Base-by-base conservation (phyloP, 2,888 invertebrate species). In the Operophtera brumata region DNA sequence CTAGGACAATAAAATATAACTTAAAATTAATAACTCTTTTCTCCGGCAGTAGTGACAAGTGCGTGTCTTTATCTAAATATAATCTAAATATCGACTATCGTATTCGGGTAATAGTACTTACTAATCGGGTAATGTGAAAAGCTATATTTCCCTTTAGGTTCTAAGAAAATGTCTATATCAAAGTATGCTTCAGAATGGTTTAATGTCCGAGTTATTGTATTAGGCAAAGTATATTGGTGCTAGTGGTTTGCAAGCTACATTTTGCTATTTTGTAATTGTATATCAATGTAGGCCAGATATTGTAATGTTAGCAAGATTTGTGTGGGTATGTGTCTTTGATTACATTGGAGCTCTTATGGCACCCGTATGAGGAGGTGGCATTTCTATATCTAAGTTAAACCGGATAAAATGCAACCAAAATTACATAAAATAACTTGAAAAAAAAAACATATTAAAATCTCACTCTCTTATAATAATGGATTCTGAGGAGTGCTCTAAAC, bases 41-140 rank as follows among this genome's bases (percentile, higher is more conserved):
- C n/a, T n/a, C n/a, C n/a, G n/a, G n/a, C n/a, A n/a, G n/a, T n/a
- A n/a, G n/a, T n/a, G n/a, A n/a, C n/a, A n/a, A n/a, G n/a, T n/a
- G n/a, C n/a, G n/a, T n/a, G n/a, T n/a, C n/a, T n/a, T n/a, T n/a
- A n/a, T n/a, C n/a, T n/a, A n/a, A n/a, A n/a, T n/a, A n/a, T n/a
- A n/a, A n/a, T n/a, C n/a, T n/a, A n/a, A n/a, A n/a, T n/a, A n/a
- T 86, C 72, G 87, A 86, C 71, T 84, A 82, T 69, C 82, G 84
- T 49, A 64, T 71, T 59, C 74, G 86, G 86, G 86, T 88, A 80
- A 87, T 87, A 64, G 47, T 57, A 47, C 26, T 2, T 11, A 40
- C n/a, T 1, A 45, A n/a, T n/a, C n/a, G n/a, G n/a, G n/a, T n/a
- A n/a, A n/a, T n/a, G n/a, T n/a, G n/a, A n/a, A n/a, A n/a, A 37